These are phyloP conservation scores for Peromyscus attwateri DNA, from an alignment of 2,797 vertebrate genomes.

Conservation along the genomic window DNA sequence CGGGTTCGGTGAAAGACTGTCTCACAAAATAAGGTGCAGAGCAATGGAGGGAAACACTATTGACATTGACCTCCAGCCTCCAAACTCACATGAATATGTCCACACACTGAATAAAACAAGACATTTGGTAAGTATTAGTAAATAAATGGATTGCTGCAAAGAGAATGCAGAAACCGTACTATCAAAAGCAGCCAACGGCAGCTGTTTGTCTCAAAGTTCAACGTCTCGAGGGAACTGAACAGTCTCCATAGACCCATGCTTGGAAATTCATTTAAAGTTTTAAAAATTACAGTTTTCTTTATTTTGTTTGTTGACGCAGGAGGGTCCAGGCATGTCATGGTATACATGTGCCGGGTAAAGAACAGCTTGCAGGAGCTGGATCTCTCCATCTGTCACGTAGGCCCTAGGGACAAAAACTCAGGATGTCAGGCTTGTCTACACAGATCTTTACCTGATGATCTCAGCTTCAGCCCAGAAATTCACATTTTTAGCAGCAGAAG, in stretches of 20 bases:
- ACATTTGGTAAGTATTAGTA: neutral
- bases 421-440: neutral
- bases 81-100: neutral
- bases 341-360: neutral
- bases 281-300: neutral
- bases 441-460: neutral
- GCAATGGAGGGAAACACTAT: neutral
- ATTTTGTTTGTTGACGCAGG: neutral
- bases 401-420: neutral
- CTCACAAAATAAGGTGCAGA: neutral
- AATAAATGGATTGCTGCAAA: neutral
- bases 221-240: neutral
- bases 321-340: accelerated
- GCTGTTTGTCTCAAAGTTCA: neutral
- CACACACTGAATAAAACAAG: neutral
- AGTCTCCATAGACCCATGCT: neutral
- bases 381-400: neutral
- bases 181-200: neutral
- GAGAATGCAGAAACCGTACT: neutral
- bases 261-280: neutral
- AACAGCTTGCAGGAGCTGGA: neutral
- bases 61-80: neutral
- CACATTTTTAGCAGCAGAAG: neutral
- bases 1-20: neutral
- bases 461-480: neutral